Evolutionary conservation across 92 coral and sea anemone genomes (phyloP).

Genomic region (Zoanthus solanderi): DNA sequence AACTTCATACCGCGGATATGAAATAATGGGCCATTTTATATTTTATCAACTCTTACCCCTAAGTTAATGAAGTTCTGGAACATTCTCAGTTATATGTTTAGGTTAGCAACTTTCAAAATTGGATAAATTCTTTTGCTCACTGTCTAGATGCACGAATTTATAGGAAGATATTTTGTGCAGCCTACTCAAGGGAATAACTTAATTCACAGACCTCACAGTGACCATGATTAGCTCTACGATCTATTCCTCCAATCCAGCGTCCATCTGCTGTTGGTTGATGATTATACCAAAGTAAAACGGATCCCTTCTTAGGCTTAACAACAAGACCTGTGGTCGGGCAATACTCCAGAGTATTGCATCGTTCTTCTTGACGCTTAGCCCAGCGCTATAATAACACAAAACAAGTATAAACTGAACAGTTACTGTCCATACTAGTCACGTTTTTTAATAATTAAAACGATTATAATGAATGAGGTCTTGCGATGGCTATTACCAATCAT

Average conservation of each 20-base stretch:
- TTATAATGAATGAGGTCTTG: too few relatives aligned
- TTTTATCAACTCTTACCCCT: too few relatives aligned
- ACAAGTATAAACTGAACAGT: not conserved
- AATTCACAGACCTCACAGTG: slow-evolving; percentile 73
- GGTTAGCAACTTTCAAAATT: too few relatives aligned
- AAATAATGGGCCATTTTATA: too few relatives aligned
- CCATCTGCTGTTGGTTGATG: slow-evolving; percentile 72
- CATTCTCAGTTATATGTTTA: too few relatives aligned
- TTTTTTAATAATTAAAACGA: not conserved
- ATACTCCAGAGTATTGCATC: slow-evolving; percentile 72
- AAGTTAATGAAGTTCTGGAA: too few relatives aligned
- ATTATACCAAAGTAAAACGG: slow-evolving; percentile 84
- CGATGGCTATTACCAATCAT: too few relatives aligned
- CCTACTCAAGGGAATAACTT: too few relatives aligned
- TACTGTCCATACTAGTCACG: not conserved
- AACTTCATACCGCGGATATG: too few relatives aligned
- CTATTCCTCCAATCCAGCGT: slow-evolving; percentile 78
- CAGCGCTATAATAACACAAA: slow-evolving; percentile 59
- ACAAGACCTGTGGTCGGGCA: slow-evolving; percentile 74
- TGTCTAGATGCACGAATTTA: too few relatives aligned
- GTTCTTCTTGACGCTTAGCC: slow-evolving; percentile 67
- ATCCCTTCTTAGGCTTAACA: slow-evolving; percentile 81
- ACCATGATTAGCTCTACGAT: slow-evolving; percentile 76
- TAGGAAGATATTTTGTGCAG: too few relatives aligned
- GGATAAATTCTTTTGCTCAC: too few relatives aligned